Conservation (phyloP, 2,888 invertebrate genomes). For the Pilophorus perplexus region DNA sequence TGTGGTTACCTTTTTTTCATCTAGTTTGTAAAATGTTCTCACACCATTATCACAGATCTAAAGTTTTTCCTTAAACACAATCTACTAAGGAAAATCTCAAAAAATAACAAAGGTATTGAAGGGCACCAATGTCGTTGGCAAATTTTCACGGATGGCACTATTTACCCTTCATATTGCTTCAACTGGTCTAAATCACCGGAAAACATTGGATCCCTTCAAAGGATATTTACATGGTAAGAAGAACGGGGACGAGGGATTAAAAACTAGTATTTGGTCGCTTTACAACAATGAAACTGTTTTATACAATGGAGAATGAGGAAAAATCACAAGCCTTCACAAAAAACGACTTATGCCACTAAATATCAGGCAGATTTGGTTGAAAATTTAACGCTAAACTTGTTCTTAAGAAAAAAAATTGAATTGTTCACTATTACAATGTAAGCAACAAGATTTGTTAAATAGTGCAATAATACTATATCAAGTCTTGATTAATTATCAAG, state of each 20-base stretch:
- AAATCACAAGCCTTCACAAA: constrained; percentile 36
- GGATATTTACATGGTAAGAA: neutral
- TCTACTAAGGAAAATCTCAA: constrained; percentile 7
- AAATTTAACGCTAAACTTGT: neutral
- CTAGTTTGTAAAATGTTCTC: constrained; percentile 16
- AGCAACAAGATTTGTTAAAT: constrained; percentile 3
- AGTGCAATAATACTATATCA: constrained; percentile 7
- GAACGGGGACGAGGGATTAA: neutral
- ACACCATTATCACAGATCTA: constrained; percentile 43
- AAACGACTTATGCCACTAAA: constrained; percentile 20
- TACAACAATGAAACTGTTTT: neutral
- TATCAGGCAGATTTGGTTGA: constrained; percentile 16
- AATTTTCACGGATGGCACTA: too few relatives aligned
- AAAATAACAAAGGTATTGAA: too few relatives aligned
- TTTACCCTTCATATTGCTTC: too few relatives aligned
- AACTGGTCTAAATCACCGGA: too few relatives aligned
- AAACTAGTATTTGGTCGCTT: constrained; percentile 27
- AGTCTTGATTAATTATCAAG: constrained; percentile 35
- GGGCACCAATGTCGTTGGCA: too few relatives aligned
- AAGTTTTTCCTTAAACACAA: too few relatives aligned
- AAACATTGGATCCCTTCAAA: neutral
- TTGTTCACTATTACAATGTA: neutral
- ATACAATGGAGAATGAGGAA: too few relatives aligned
- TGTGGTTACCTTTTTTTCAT: neutral
- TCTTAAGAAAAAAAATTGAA: neutral